Conservation (phyloP, 2,888 invertebrate species). For the Cantharis nigra region DNA sequence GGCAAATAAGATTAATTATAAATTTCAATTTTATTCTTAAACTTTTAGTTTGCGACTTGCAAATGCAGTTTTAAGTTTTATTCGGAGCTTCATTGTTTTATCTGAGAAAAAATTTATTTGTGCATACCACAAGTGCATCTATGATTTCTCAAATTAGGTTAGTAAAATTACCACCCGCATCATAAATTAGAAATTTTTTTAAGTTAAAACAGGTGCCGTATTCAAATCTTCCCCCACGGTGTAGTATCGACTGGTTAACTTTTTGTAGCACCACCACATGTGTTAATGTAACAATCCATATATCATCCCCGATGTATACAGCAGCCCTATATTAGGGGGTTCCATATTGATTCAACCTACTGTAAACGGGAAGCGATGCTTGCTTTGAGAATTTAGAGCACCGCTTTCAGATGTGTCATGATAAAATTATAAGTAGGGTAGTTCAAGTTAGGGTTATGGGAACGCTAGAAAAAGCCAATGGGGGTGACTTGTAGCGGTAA, state of each 20-base stretch:
- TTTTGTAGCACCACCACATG: slow-evolving; percentile 24
- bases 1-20: no score
- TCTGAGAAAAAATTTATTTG: no score
- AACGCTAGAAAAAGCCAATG: slow-evolving; percentile 10
- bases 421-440: background rate
- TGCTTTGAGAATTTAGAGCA: background rate
- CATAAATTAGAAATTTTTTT: background rate
- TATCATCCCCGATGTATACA: slow-evolving; percentile 22
- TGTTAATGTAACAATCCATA: slow-evolving; percentile 25
- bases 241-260: slow-evolving; percentile 5
- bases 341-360: slow-evolving; percentile 2
- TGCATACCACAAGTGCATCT: background rate
- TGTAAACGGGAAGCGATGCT: slow-evolving; percentile 4
- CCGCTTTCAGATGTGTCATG: background rate
- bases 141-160: background rate
- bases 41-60: no score
- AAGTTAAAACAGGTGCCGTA: slow-evolving; percentile 20
- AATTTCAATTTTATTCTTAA: no score
- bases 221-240: slow-evolving; percentile 9
- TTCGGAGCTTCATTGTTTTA: no score
- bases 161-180: background rate
- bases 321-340: slow-evolving; percentile 24
- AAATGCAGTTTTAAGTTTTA: no score
- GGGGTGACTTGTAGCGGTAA: slow-evolving; percentile 4
- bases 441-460: slow-evolving; percentile 9